These are phyloP conservation scores for Euura saliciscinereae DNA, from an alignment of 1,140 invertebrate species.

Conservation along the genomic window DNA sequence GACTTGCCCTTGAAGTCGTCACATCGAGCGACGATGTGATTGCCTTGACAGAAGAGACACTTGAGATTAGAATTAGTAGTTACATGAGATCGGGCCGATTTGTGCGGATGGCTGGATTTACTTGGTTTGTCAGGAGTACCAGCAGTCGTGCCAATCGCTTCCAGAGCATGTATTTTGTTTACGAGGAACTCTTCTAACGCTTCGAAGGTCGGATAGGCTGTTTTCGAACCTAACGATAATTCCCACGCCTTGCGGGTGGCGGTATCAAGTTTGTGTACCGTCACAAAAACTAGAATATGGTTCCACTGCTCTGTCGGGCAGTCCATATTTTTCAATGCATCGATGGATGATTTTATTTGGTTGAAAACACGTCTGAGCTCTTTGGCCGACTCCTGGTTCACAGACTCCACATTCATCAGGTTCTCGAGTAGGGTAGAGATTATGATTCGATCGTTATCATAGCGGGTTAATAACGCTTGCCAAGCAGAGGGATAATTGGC, in stretches of 20 bases:
- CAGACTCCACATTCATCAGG: too few relatives aligned
- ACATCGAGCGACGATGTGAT: too few relatives aligned
- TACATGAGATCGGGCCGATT: background rate
- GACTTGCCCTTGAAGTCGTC: too few relatives aligned
- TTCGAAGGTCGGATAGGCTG: conserved; percentile 10
- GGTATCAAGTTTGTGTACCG: background rate
- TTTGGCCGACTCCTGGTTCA: too few relatives aligned
- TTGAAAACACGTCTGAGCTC: too few relatives aligned
- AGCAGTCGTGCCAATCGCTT: background rate
- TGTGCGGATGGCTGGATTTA: background rate
- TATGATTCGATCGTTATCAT: conserved; percentile 18
- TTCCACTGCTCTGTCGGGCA: background rate
- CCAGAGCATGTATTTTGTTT: conserved; percentile 3
- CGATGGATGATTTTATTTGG: too few relatives aligned
- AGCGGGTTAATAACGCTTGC: conserved; percentile 16
- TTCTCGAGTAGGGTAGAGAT: too few relatives aligned
- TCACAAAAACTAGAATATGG: conserved; percentile 10
- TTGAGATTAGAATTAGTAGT: background rate
- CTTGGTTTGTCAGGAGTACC: too few relatives aligned
- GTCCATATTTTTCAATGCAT: background rate
- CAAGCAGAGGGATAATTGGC: conserved; percentile 20
- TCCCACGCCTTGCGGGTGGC: conserved; percentile 12
- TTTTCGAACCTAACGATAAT: background rate
- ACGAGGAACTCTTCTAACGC: conserved; percentile 7
- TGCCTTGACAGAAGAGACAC: too few relatives aligned